phyloP scores from a whole-genome alignment of 2,888 invertebrate species.

The Acanthosepion esculentum region DNA sequence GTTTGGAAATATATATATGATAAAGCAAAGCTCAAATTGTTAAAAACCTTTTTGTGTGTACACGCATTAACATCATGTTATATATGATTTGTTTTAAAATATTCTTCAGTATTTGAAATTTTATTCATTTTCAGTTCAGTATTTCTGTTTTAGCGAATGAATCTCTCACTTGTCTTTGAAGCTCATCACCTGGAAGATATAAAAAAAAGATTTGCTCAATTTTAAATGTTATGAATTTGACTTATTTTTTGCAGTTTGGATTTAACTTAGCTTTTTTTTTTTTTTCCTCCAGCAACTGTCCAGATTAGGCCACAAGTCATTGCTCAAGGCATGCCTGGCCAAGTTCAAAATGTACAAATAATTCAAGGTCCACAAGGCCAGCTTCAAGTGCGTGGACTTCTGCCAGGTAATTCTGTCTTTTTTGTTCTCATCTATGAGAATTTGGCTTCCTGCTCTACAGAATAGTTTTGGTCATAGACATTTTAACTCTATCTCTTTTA shows the following conservation, averaged over 20 bases:
- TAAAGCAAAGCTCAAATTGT: too few relatives aligned
- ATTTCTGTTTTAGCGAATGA: too few relatives aligned
- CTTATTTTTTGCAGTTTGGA: not conserved
- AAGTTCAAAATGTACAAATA: constrained; percentile 82
- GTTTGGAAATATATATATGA: too few relatives aligned
- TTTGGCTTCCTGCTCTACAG: not conserved
- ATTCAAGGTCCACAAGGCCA: constrained; percentile 91
- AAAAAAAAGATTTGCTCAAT: not conserved
- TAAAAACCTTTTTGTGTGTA: too few relatives aligned
- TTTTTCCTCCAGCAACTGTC: constrained; percentile 49
- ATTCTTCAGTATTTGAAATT: too few relatives aligned
- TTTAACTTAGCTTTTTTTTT: not conserved
- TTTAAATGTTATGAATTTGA: not conserved
- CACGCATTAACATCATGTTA: too few relatives aligned
- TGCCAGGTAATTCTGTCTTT: constrained; percentile 80
- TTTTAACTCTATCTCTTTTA: not conserved
- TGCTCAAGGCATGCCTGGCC: constrained; percentile 57
- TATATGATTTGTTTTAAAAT: too few relatives aligned
- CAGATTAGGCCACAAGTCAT: constrained; percentile 61
- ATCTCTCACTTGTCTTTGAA: too few relatives aligned
- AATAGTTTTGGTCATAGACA: not conserved
- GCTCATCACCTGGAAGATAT: not conserved
- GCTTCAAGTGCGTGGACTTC: constrained; percentile 90
- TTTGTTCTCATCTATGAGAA: not conserved
- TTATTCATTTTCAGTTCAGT: too few relatives aligned